A percentile compares a stretch with the other conserved stretches of the same genome.
Conservation (phyloP, 2,888 invertebrate genomes). For the Noctua pronuba region DNA sequence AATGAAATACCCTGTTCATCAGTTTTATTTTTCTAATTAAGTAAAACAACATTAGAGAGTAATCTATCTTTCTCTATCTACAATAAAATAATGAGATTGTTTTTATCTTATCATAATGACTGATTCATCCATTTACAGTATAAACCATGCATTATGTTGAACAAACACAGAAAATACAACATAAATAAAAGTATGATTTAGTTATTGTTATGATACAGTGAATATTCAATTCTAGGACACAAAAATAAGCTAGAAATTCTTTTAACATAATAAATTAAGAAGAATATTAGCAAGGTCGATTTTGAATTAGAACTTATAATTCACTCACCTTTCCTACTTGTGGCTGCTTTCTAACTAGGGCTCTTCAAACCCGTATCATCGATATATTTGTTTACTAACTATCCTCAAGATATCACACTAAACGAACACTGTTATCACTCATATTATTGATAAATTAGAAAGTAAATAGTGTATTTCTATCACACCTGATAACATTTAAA, state of each 20-base stretch:
- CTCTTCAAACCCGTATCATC: constrained; percentile 61
- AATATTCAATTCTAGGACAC: not conserved
- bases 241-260: not conserved
- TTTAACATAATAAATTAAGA: not conserved
- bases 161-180: not conserved
- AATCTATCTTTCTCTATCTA: not conserved
- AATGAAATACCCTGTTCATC: not conserved
- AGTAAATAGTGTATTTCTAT: constrained; percentile 71
- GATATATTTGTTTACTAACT: constrained; percentile 71
- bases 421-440: constrained; percentile 69
- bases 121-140: not conserved
- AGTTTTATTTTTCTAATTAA: not conserved
- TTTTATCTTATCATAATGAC: not conserved
- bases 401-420: constrained; percentile 64
- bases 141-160: not conserved
- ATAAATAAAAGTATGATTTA: not conserved
- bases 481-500: constrained; percentile 46
- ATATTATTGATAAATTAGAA: constrained; percentile 75
- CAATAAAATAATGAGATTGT: not conserved
- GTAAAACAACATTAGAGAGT: not conserved
- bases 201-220: not conserved
- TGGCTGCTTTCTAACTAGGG: constrained; percentile 25
- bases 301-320: constrained; percentile 1
- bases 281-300: too few species aligned
- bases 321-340: constrained; percentile 48